Base-by-base conservation (phyloP, 1,140 invertebrate species). In the Leptinotarsa defecta region DNA sequence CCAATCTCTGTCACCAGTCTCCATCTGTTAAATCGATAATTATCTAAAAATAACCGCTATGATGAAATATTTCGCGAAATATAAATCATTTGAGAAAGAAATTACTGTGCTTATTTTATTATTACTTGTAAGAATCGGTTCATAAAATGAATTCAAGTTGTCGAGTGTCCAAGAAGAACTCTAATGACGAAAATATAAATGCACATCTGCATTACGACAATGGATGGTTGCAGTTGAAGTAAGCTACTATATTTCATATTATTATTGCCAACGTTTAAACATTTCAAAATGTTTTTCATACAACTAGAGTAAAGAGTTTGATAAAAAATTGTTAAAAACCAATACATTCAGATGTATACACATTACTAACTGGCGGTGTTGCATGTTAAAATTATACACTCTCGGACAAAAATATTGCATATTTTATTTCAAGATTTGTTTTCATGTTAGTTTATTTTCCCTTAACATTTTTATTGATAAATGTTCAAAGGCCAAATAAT, bases 1-100 rank as follows among this genome's bases (percentile, higher is more conserved):
- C 52, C 52, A 57, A 84, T 86, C 74, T 86, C 84, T 15, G 57
- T 48, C 62, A 67, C 77, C 79, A 85, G 79, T 87, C 49, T 80
- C 63, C 13, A 49, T 22, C 80, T 24, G 63, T 67, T 27, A 78
- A 79, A 72, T 82, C 75, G 72, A 83, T 80, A 73, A 82, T 82
- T 22, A 78, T 71, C 24, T 80, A 27, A 71, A 71, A 68, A n/a
- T 77, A 34, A 20, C 78, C n/a, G 15, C 79, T 43, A 68, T 74
- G 20, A 65, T 73, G 70, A 24, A 72, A 76, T 34, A 61, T 52
- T 48, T 71, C 4, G 70, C 64, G 4, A 57, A 57, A 57, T 57
- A 15, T 57, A 19, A 57, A 17, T 57, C 15, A 15, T 57, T 57
- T 57, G 13, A 57, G 8, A 57, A 57, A 17, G 52, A 19, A 57